Evolutionary conservation across 2,797 vertebrate genomes (phyloP).

Genomic region (Tokudaia muenninki): DNA sequence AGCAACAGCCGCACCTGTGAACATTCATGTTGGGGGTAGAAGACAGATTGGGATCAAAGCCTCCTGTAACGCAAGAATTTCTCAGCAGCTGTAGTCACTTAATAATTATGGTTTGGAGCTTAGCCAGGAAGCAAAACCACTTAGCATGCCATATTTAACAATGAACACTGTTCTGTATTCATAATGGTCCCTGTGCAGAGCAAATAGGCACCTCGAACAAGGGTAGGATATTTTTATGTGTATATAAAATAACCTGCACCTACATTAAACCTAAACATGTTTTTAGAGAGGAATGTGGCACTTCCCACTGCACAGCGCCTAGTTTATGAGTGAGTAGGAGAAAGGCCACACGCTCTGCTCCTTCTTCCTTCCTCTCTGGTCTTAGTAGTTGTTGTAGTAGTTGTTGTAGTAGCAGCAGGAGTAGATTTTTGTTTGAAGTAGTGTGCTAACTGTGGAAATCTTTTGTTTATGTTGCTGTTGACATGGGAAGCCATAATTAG

Average conservation of each 20-base stretch:
- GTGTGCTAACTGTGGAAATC: neutral
- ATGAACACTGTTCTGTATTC: conserved; percentile 81
- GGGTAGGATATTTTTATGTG: conserved; percentile 65
- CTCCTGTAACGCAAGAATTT: conserved; percentile 89
- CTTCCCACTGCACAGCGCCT: neutral
- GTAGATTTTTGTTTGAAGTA: conserved; percentile 18
- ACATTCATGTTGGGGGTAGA: conserved; percentile 69
- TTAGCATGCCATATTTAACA: conserved; percentile 81
- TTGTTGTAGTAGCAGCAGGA: neutral
- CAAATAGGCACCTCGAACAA: conserved; percentile 76
- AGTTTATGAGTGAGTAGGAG: neutral
- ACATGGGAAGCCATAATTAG: neutral
- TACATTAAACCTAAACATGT: conserved; percentile 1
- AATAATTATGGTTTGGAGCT: conserved; percentile 85
- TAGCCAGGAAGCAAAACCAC: conserved; percentile 78
- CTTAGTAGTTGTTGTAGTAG: neutral
- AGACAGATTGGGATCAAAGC: conserved; percentile 88
- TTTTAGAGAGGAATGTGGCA: conserved; percentile 41
- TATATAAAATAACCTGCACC: conserved; percentile 60
- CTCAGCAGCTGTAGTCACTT: conserved; percentile 90
- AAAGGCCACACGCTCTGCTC: neutral
- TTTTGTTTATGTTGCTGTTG: neutral
- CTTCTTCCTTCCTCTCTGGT: neutral
- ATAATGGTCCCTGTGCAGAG: conserved; percentile 76
- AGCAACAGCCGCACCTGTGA: conserved; percentile 61